Percentiles rank a stretch among this genome's conserved stretches.
These are phyloP conservation scores for Graphium colonna DNA, from an alignment of 2,888 invertebrate genomes.

Conservation along the genomic window DNA sequence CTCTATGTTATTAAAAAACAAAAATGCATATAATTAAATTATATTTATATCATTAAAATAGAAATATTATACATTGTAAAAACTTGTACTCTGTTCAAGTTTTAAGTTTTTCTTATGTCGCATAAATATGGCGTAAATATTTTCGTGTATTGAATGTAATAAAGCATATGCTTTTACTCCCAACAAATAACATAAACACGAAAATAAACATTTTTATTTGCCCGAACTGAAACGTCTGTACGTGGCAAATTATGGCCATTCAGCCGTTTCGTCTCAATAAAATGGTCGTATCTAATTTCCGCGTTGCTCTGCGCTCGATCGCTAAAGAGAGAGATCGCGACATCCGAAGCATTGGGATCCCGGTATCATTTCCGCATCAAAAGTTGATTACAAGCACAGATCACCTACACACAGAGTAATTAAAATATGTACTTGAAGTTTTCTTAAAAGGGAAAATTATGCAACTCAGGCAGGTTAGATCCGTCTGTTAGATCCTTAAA, in stretches of 20 bases:
- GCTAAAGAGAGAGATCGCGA: constrained; percentile 10
- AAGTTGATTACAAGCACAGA: constrained; percentile 8
- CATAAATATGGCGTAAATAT: not conserved
- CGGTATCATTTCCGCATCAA: constrained; percentile 38
- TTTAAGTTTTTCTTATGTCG: no score
- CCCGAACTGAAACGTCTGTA: not conserved
- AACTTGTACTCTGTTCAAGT: no score
- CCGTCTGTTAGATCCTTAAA: no score
- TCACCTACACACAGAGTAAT: not conserved
- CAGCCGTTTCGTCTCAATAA: constrained; percentile 9
- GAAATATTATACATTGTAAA: no score
- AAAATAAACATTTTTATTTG: constrained; percentile 7
- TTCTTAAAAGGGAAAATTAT: no score
- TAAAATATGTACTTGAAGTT: no score
- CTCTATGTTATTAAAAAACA: no score
- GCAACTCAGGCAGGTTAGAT: no score
- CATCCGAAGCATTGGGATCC: constrained; percentile 15
- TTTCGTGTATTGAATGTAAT: not conserved
- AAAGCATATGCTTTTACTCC: not conserved
- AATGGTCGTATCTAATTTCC: constrained; percentile 21
- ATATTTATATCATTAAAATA: no score
- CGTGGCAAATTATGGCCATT: constrained; percentile 11
- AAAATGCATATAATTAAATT: no score
- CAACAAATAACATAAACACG: constrained; percentile 32
- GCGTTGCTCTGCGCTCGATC: constrained; percentile 27